Base-by-base conservation (phyloP, 2,888 invertebrate genomes). In the Sinelater perroti region DNA sequence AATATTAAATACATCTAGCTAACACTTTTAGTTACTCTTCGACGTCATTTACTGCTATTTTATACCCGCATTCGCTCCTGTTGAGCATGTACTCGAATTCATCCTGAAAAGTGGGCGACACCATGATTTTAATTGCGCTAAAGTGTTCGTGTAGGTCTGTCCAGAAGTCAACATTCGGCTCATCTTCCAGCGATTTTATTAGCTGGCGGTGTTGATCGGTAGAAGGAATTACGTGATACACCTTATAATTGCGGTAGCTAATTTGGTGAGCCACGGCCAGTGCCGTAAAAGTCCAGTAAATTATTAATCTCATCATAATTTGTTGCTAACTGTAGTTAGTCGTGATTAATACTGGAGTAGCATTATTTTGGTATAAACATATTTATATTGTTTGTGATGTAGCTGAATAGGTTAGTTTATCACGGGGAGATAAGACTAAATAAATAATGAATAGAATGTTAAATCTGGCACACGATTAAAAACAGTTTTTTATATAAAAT, bases 1-100 rank as follows among this genome's bases (percentile, higher is more conserved):
- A 8, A 14, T 8, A 11, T 11, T 3, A 7, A 11, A 24, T 17
- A 24, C 18, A 8, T 6, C 7, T 11, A 13, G 1, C 3, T 7
- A 17, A 11, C 30, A 26, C 11, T 26, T 30, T 2, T n/a, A 75
- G 73, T 76, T 69, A 82, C 82, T 68, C 62, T 62, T 81, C 78
- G 0, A 84, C 78, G 69, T 85, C 75, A 2, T 80, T 75, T 10
- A 77, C 67, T 56, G 79, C 78, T 1, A 83, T 67, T 31, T 70
- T 72, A 65, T 79, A 78, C 0, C 67, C 42, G 30, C 85, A 79
- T 0, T 71, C 72, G 3, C 75, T 62, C 0, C 69, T 63, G 0
- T 70, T 65, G 7, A 44, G 10, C 4, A 26, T 26, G 7, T 6
- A 10, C 16, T 44, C 44, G 28, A 44, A 44, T 26, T 26, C 20